Evolutionary conservation across 2,888 invertebrate species (phyloP).

Genomic region (Xestia rhomboidea): DNA sequence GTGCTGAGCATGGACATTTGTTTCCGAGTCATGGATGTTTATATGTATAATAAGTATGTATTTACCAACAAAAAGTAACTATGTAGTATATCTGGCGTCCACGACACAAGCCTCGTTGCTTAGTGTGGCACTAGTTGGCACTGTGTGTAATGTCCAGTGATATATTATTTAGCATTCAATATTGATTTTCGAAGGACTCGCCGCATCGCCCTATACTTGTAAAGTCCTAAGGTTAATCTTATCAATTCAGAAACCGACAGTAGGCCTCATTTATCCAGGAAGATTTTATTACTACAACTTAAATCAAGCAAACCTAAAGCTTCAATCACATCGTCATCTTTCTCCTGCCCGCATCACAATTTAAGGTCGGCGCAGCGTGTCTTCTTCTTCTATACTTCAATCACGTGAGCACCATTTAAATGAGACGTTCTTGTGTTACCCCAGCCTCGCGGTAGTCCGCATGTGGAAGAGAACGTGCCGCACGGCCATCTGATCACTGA

Average conservation of each 20-base stretch:
- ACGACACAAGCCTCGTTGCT: too few species aligned
- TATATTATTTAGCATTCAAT: background rate
- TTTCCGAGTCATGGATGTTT: too few species aligned
- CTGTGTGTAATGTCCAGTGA: too few species aligned
- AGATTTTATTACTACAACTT: too few species aligned
- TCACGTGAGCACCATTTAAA: background rate
- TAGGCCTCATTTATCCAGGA: too few species aligned
- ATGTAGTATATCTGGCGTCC: too few species aligned
- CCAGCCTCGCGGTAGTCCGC: slow-evolving; percentile 86
- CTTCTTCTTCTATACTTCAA: background rate
- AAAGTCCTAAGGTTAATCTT: background rate
- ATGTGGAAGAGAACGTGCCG: slow-evolving; percentile 90
- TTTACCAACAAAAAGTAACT: too few species aligned
- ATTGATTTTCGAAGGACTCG: background rate
- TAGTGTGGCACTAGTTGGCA: too few species aligned
- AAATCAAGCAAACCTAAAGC: background rate
- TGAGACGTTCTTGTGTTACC: background rate
- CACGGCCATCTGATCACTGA: slow-evolving; percentile 80
- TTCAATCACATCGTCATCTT: background rate
- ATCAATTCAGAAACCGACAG: too few species aligned
- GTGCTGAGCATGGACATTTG: too few species aligned
- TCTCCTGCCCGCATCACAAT: background rate
- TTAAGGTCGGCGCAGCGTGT: background rate
- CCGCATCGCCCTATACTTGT: background rate
- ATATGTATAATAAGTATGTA: too few species aligned